Conservation (phyloP, 2,113 vertebrate genomes). For the Hemiprocne comata region DNA sequence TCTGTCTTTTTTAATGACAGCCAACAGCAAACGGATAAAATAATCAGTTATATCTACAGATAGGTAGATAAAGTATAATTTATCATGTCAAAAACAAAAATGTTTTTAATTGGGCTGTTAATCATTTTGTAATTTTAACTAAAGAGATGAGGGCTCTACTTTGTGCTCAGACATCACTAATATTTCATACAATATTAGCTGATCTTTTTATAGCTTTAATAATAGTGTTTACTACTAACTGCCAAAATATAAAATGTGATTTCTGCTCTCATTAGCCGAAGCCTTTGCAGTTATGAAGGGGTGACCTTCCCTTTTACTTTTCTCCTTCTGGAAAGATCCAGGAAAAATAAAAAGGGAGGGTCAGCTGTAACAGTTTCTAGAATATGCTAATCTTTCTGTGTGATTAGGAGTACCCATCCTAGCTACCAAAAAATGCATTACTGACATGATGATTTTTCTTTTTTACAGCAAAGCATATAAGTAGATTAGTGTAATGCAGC, state of each 20-base stretch:
- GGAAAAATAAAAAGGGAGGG: neutral
- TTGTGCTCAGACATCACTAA: slow-evolving; percentile 44
- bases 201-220: slow-evolving; percentile 59
- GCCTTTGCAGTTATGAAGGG: slow-evolving; percentile 16
- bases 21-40: slow-evolving; percentile 62
- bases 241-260: slow-evolving; percentile 25
- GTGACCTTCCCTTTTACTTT: neutral
- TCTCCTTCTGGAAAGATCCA: neutral
- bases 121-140: slow-evolving; percentile 69
- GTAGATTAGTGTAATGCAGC: neutral
- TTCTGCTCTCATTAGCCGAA: slow-evolving; percentile 39
- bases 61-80: slow-evolving; percentile 60
- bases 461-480: neutral
- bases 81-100: slow-evolving; percentile 66
- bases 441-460: neutral
- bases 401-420: neutral
- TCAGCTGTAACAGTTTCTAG: neutral
- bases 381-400: neutral
- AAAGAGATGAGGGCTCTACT: slow-evolving; percentile 16
- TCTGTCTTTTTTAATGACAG: slow-evolving; percentile 61
- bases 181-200: slow-evolving; percentile 55
- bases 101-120: slow-evolving; percentile 69
- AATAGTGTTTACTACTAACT: slow-evolving; percentile 38
- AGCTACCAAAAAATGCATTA: neutral
- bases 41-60: slow-evolving; percentile 69